Conservation (phyloP, 2,113 vertebrate genomes). For the Poecilia latipinna region DNA sequence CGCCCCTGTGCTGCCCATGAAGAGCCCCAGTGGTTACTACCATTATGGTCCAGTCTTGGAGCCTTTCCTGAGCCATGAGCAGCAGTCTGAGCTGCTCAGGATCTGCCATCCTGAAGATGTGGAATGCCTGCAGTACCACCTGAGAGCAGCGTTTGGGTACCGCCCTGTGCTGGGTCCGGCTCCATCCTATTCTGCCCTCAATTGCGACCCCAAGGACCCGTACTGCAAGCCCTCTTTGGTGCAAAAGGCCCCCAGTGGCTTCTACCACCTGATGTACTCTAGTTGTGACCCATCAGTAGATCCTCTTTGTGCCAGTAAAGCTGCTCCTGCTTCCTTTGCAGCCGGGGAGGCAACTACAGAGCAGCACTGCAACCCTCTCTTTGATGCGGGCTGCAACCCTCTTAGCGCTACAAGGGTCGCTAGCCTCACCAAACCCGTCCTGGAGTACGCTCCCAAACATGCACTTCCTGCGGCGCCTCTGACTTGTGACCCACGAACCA, state of each 20-base stretch:
- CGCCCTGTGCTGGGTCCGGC: slow-evolving; percentile 64
- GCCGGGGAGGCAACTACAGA: slow-evolving; percentile 56
- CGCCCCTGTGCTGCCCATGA: slow-evolving; percentile 65
- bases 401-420: slow-evolving; percentile 76
- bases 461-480: slow-evolving; percentile 54
- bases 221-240: slow-evolving; percentile 74
- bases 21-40: slow-evolving; percentile 67
- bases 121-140: slow-evolving; percentile 83
- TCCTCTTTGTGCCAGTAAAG: slow-evolving; percentile 66
- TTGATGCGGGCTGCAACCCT: slow-evolving; percentile 80
- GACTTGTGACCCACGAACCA: slow-evolving; percentile 74
- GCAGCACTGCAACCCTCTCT: slow-evolving; percentile 80
- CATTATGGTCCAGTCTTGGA: slow-evolving; percentile 74
- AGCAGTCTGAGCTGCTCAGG: slow-evolving; percentile 77
- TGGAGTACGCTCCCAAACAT: slow-evolving; percentile 66
- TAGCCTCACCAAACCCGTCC: slow-evolving; percentile 71
- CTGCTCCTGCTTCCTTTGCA: slow-evolving; percentile 55
- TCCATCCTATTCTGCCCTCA: slow-evolving; percentile 76
- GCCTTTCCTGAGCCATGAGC: slow-evolving; percentile 73
- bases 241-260: slow-evolving; percentile 70
- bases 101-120: slow-evolving; percentile 80
- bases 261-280: slow-evolving; percentile 73
- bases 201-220: slow-evolving; percentile 79
- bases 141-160: slow-evolving; percentile 80
- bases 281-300: slow-evolving; percentile 77